These are phyloP conservation scores for Candidula unifasciata DNA, from an alignment of 2,888 invertebrate genomes.

Conservation along the genomic window DNA sequence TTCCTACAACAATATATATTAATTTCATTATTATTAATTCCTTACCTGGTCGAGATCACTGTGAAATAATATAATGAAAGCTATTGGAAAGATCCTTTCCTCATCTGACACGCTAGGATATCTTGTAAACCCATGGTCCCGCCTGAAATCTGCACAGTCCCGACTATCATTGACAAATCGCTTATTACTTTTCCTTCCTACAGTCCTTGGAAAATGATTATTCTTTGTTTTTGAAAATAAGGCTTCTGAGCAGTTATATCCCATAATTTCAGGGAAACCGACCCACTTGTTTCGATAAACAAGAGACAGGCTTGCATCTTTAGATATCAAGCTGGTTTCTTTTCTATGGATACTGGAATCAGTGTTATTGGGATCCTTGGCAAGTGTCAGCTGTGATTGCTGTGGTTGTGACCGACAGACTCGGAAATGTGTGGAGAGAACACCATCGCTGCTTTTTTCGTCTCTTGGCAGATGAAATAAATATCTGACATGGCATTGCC, in stretches of 20 bases:
- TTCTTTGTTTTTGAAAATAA: background rate
- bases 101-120: slow-evolving; percentile 20
- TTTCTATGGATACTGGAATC: background rate
- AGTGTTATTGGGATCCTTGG: background rate
- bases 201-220: background rate
- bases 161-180: background rate
- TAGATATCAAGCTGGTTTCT: background rate
- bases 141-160: background rate
- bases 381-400: background rate
- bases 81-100: slow-evolving; percentile 30
- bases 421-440: background rate
- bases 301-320: background rate
- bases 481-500: no score
- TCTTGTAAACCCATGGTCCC: background rate
- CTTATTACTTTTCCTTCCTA: background rate
- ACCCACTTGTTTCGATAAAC: slow-evolving; percentile 29
- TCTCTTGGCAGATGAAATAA: no score
- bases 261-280: slow-evolving; percentile 18
- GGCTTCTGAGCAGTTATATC: background rate
- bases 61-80: slow-evolving; percentile 36
- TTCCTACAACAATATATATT: no score
- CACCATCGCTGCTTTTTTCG: background rate
- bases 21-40: no score
- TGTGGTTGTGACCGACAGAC: background rate
- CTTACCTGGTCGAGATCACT: slow-evolving; percentile 44